phyloP scores from a whole-genome alignment of 2,888 invertebrate species.

The Vanessa cardui region DNA sequence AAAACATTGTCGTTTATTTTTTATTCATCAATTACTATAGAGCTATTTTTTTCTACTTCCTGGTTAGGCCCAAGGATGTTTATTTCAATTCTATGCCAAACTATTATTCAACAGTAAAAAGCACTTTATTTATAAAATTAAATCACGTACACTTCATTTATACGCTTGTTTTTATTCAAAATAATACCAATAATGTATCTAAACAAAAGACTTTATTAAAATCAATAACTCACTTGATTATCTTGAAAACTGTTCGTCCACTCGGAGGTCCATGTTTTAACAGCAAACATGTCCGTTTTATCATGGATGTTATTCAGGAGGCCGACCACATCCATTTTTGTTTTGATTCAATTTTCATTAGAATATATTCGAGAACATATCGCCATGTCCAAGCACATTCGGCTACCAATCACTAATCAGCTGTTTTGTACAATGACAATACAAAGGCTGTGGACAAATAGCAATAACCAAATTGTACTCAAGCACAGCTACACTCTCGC shows the following conservation, averaged over 20 bases:
- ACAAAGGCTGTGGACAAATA: conserved; percentile 1
- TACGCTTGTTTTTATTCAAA: conserved; percentile 19
- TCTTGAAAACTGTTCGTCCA: conserved; percentile 78
- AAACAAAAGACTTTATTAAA: conserved; percentile 35
- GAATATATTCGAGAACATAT: conserved; percentile 24
- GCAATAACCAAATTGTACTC: conserved; percentile 1
- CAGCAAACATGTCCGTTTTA: conserved; percentile 75
- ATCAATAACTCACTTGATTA: conserved; percentile 70
- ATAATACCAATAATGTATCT: conserved; percentile 12
- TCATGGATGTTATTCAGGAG: conserved; percentile 74
- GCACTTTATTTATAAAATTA: neutral
- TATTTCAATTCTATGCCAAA: conserved; percentile 41
- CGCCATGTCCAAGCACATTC: conserved; percentile 24
- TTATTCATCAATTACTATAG: neutral
- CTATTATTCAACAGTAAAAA: conserved; percentile 24
- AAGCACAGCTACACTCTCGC: conserved; percentile 15
- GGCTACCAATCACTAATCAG: conserved; percentile 53
- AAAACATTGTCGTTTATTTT: neutral
- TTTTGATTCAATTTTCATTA: conserved; percentile 30
- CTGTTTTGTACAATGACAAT: conserved; percentile 49
- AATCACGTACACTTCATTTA: neutral
- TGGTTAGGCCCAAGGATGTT: conserved; percentile 45
- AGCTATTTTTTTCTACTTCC: conserved; percentile 27
- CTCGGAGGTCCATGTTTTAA: conserved; percentile 77
- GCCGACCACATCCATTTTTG: conserved; percentile 75